Base-by-base conservation (phyloP, 2,113 vertebrate species). In the Neogobius melanostomus region DNA sequence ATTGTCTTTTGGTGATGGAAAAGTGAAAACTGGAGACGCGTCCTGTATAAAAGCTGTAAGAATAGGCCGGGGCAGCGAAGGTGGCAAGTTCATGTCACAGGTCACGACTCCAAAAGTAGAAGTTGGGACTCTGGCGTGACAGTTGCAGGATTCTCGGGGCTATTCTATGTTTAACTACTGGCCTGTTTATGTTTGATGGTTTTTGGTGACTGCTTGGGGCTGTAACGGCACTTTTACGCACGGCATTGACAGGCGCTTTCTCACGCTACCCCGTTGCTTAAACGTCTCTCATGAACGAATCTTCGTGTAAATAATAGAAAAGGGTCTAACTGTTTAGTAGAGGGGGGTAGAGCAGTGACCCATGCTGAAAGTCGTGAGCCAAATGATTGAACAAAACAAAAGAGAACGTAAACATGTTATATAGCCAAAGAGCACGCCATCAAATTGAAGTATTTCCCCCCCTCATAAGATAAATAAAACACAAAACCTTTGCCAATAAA, bases 31-130 rank as follows among this genome's bases (percentile, higher is more conserved):
- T 8, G 36, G 43, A 60, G 11, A 14, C 28, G 57, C 11, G 53
- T 45, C 36, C 21, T 21, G 21, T 21, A 14, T 45, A n/a, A 61
- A 61, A 61, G 42, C 36, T 45, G 59, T 44, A 61, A 42, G 5
- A 68, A 71, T 43, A 28, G 17, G 44, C 17, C 6, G 8, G 52
- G 46, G 44, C n/a, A 36, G 67, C 17, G 36, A 43, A 60, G 63
- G 73, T 50, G 66, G 59, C 62, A 68, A 64, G 73, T 54, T 71
- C 66, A 68, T 62, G 61, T 46, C 61, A 72, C 16, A 66, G 50
- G 61, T 69, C 64, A 50, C 0, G 8, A 9, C 49, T 3, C 14
- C 21, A 47, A 57, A 74, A 75, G 66, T 42, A 46, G 17, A 63
- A 51, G 46, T 56, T 51, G 56, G 28, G 0, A 48, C 47, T 47